A percentile compares a stretch with the other conserved stretches of the same genome.
phyloP scores from a whole-genome alignment of 1,140 invertebrate genomes.

The Eriocheir sinensis region DNA sequence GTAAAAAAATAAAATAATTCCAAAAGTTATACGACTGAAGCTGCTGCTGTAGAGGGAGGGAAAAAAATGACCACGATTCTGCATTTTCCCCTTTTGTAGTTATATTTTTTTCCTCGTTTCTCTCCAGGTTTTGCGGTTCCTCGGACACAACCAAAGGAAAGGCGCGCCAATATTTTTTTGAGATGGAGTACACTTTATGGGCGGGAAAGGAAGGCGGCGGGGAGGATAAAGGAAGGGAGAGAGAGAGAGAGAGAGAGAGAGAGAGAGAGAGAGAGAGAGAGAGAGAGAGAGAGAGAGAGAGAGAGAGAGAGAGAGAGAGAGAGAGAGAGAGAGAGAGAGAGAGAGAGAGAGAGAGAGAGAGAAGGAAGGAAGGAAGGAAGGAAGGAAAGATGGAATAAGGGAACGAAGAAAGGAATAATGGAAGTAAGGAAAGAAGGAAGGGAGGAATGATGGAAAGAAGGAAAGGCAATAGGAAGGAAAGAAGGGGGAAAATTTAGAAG shows the following conservation, averaged over 20 bases:
- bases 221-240: background rate
- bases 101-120: background rate
- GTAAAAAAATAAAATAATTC: too few species aligned
- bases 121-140: background rate
- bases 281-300: constrained; percentile 44
- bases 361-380: background rate
- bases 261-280: constrained; percentile 37
- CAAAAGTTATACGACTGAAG: too few species aligned
- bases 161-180: background rate
- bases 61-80: too few species aligned
- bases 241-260: constrained; percentile 45
- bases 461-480: background rate
- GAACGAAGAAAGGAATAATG: background rate
- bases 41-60: too few species aligned
- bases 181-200: background rate
- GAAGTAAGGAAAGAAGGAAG: background rate
- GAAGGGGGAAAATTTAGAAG: background rate
- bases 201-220: background rate
- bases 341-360: background rate
- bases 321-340: background rate
- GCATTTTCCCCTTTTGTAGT: background rate
- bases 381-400: background rate
- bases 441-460: background rate
- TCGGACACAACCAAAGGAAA: background rate
- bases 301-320: background rate